These are phyloP conservation scores for Amia ocellicauda DNA, from an alignment of 2,113 vertebrate species.

Conservation along the genomic window DNA sequence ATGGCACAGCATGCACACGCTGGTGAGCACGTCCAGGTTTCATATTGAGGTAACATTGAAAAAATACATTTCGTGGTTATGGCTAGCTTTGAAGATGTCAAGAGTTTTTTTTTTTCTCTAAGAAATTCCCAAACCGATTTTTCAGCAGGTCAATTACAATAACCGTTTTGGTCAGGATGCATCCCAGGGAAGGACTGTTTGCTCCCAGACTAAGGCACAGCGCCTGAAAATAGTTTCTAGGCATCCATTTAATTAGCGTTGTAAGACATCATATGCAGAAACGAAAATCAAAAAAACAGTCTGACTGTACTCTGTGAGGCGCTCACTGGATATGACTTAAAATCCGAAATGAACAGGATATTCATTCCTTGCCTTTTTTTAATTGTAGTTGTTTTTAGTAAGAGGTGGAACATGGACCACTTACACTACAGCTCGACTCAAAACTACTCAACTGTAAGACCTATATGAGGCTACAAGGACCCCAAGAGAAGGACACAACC, in stretches of 20 bases:
- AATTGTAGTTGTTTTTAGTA: conserved; percentile 11
- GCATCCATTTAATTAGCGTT: conserved; percentile 28
- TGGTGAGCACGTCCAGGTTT: neutral
- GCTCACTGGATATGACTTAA: conserved; percentile 20
- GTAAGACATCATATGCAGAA: conserved; percentile 19
- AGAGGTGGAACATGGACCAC: conserved; percentile 20
- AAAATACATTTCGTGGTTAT: neutral
- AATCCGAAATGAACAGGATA: conserved; percentile 27
- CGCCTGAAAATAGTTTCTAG: conserved; percentile 51
- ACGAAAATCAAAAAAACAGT: conserved; percentile 28
- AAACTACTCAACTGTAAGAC: conserved; percentile 35
- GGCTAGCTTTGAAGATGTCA: too few relatives aligned
- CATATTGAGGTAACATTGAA: conserved; percentile 31
- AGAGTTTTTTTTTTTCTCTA: too few relatives aligned
- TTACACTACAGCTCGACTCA: conserved; percentile 24
- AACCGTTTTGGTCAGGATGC: conserved; percentile 11
- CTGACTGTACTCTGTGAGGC: conserved; percentile 30
- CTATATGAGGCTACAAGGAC: conserved; percentile 40
- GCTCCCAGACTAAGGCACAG: conserved; percentile 65
- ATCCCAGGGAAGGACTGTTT: conserved; percentile 29
- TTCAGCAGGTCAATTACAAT: too few relatives aligned
- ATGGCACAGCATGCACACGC: conserved; percentile 3
- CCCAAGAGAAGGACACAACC: conserved; percentile 37
- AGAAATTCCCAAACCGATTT: neutral
- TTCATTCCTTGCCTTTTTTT: neutral